Base-by-base conservation (phyloP, 2,113 vertebrate genomes). In the Peromyscus californicus region DNA sequence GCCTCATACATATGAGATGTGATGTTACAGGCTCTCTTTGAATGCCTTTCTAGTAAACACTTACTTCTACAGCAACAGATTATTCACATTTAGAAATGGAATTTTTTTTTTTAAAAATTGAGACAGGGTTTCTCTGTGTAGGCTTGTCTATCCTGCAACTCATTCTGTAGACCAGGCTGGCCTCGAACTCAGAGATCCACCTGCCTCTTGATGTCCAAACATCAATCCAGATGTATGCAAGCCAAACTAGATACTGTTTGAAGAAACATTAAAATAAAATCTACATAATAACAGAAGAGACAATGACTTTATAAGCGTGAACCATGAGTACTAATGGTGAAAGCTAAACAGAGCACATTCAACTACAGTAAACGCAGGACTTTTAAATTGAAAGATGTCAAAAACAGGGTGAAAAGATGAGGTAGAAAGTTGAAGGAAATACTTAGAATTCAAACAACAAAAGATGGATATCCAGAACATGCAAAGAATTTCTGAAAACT, bases 401-500 rank as follows among this genome's bases (percentile, higher is more conserved):
- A 65, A 85, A 45, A 65, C 31, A 69, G 33, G 85, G 39, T 91
- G 45, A 79, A 79, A 74, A 67, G 39, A n/a, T 82, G n/a, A 26
- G 1, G 22, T n/a, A 39, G 29, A 92, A 72, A 86, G 5, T 78
- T 92, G 82, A 39, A 51, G 42, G 65, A 88, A 59, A 42, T 45
- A 95, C 36, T 91, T 95, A 63, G n/a, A 92, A 95, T 88, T 67
- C 10, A 65, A 78, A 57, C 36, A 86, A 92, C 69, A 70, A 39
- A 84, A 69, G 8, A 51, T 65, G 70, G 0, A 74, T 91, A 91
- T 65, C 51, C 39, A 85, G 61, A 93, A 48, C 85, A 91, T 69
- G 33, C 29, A 83, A 82, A 79, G 4, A 82, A 61, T 92, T 97
- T 95, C 33, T 92, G 36, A 90, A 96, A 91, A 91, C 54, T 26